Evolutionary conservation across 2,888 invertebrate genomes (phyloP), one percentile per base, ranked within the genome.

Genomic region (Ophion slaviceki): DNA sequence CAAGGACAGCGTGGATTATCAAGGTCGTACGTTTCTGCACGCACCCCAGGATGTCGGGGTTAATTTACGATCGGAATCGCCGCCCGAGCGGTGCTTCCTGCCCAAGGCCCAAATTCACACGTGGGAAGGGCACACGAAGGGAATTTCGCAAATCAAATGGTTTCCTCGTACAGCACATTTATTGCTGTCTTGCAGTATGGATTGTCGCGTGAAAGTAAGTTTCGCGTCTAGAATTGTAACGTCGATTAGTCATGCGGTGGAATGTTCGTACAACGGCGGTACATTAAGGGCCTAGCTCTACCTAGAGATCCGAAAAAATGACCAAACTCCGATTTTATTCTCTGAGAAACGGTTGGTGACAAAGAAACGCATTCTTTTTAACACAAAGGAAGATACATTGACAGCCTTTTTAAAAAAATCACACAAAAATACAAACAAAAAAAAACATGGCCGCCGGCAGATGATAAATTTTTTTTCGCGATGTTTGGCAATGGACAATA

Each of bases 41-140:
- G 96, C 98, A 2, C 99, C 99, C 8, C 97, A 98, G 92, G 98
- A 98, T 94, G 97, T 98, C 86, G 98, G 98, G 28, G 97, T 98
- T 59, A 98, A 98, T 94, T 95, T 99, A 84, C 96, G 97, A 81
- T 97, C 98, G 4, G 97, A 97, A 82, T 96, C 97, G 2, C 98
- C 98, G 28, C 99, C 99, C 0, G 98, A 98, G 84, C 97, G 98
- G 92, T 99, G 99, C 94, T 99, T 99, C 94, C 94, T 99, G 80
- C 99, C 99, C 6, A 99, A 99, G 95, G 96, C 98, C 1, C 98
- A 98, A 92, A 97, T 99, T 87, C 98, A 98, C 94, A 98, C 98
- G 0, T 99, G 99, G 99, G 96, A 97, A 88, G 99, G 99, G 0
- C 99, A 99, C 94, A 98, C 98, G 32, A 99, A 99, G 94, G 99